These are phyloP conservation scores for Apotomis capreana DNA, from an alignment of 2,888 invertebrate genomes.

Conservation along the genomic window DNA sequence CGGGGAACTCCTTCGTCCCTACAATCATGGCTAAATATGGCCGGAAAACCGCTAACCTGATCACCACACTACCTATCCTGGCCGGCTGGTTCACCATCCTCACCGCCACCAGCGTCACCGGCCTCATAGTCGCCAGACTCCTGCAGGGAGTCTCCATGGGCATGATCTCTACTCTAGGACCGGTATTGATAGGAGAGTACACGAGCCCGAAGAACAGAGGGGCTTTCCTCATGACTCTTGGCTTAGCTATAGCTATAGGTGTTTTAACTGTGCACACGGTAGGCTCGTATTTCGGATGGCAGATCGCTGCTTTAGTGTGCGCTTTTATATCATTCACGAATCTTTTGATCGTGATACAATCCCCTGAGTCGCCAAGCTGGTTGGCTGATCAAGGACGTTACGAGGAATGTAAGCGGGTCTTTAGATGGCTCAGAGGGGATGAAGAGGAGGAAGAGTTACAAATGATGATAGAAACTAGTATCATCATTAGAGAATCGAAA, in stretches of 20 bases:
- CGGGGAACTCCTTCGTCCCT: slow-evolving; percentile 65
- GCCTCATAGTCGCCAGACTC: slow-evolving; percentile 62
- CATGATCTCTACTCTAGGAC: slow-evolving; percentile 73
- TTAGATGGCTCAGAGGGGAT: slow-evolving; percentile 80
- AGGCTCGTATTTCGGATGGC: slow-evolving; percentile 83
- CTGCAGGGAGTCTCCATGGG: slow-evolving; percentile 79
- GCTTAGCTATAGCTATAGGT: slow-evolving; percentile 81
- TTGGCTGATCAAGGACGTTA: slow-evolving; percentile 79
- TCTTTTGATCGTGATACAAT: slow-evolving; percentile 61
- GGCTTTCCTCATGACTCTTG: slow-evolving; percentile 80
- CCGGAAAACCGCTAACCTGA: slow-evolving; percentile 75
- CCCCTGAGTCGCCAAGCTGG: slow-evolving; percentile 86
- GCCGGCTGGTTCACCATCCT: slow-evolving; percentile 82
- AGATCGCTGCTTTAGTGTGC: slow-evolving; percentile 75
- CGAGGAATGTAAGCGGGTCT: slow-evolving; percentile 77
- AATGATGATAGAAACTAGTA: slow-evolving; percentile 63
- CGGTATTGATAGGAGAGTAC: slow-evolving; percentile 81
- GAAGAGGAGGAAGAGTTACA: slow-evolving; percentile 66
- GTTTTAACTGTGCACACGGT: slow-evolving; percentile 83
- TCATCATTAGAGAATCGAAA: slow-evolving; percentile 55
- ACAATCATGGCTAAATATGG: slow-evolving; percentile 81
- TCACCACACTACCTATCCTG: slow-evolving; percentile 72
- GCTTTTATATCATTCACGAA: slow-evolving; percentile 70
- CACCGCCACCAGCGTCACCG: slow-evolving; percentile 60
- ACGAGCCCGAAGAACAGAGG: slow-evolving; percentile 83